Percentiles rank a stretch among this genome's conserved stretches.
These are phyloP conservation scores for Boloria selene DNA, from an alignment of 2,888 invertebrate genomes.

Conservation along the genomic window DNA sequence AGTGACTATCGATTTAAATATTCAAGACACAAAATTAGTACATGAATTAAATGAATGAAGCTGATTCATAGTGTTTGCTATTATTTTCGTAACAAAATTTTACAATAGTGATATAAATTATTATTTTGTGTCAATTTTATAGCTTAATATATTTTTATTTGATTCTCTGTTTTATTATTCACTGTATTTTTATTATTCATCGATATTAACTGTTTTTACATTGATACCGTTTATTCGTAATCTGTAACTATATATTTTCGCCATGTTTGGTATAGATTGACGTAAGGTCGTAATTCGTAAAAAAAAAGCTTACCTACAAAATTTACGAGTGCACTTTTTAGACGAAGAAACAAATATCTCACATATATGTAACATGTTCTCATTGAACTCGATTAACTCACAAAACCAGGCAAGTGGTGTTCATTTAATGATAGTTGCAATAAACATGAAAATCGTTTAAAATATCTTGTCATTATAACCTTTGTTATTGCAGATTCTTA, in stretches of 20 bases:
- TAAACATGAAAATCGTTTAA: constrained; percentile 21
- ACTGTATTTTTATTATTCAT: too few species aligned
- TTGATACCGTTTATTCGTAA: background rate
- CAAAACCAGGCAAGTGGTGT: constrained; percentile 74
- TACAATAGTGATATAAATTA: too few species aligned
- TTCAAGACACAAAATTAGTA: too few species aligned
- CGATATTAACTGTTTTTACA: too few species aligned
- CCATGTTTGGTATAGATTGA: constrained; percentile 68
- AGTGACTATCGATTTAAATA: too few species aligned
- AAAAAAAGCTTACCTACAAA: constrained; percentile 74
- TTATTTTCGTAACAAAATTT: too few species aligned
- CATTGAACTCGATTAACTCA: constrained; percentile 79
- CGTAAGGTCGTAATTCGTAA: constrained; percentile 58
- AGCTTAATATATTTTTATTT: too few species aligned
- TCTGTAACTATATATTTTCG: constrained; percentile 34
- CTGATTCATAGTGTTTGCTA: too few species aligned
- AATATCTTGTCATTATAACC: constrained; percentile 46
- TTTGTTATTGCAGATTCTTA: constrained; percentile 74
- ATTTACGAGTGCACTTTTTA: constrained; percentile 79
- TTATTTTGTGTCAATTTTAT: too few species aligned
- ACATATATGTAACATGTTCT: constrained; percentile 82
- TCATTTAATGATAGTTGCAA: constrained; percentile 15
- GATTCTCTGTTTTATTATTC: too few species aligned
- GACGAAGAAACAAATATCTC: constrained; percentile 63
- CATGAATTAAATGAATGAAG: too few species aligned